Evolutionary conservation across 1,140 invertebrate genomes (phyloP), one percentile per base, ranked within the genome.

Genomic region (Brachionus koreanus): DNA sequence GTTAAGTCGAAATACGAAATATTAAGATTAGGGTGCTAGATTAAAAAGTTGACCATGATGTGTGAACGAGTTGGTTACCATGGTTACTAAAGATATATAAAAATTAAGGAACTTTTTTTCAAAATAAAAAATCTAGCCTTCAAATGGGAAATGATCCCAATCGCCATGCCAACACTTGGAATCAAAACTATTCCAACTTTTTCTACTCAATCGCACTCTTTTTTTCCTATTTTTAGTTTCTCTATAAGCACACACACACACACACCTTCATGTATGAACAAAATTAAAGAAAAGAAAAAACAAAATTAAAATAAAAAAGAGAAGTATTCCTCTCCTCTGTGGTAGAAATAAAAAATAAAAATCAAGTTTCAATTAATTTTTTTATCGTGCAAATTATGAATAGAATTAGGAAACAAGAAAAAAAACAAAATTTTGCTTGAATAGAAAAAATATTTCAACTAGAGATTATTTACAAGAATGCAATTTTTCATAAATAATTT

Each of bases 331-430:
- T 13, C 61, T 29, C n/a, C 29, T 29, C 29, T 9, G 25, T 13
- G 33, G 25, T 65, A 65, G 23, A 65, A 65, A 65, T n/a, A n/a
- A n/a, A n/a, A n/a, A n/a, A n/a, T n/a, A n/a, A n/a, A 65, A 12
- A 65, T 13, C 33, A 29, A 65, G 61, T 65, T 65, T 65, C n/a
- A n/a, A n/a, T n/a, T n/a, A 29, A 35, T 4, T 4, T 12, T 25
- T 33, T 65, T 65, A 33, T 19, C 61, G 61, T 65, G 61, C 61
- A 65, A 65, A 65, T 65, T 65, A 65, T 65, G n/a, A n/a, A n/a
- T n/a, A n/a, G n/a, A n/a, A n/a, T n/a, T n/a, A n/a, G n/a, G n/a
- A n/a, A n/a, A n/a, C n/a, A n/a, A n/a, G n/a, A n/a, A n/a, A n/a
- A n/a, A n/a, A n/a, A n/a, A n/a, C n/a, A n/a, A n/a, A n/a, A n/a